A percentile compares a stretch with the other conserved stretches of the same genome.
phyloP scores from a whole-genome alignment of 2,797 vertebrate genomes.

The Hydrophis major region DNA sequence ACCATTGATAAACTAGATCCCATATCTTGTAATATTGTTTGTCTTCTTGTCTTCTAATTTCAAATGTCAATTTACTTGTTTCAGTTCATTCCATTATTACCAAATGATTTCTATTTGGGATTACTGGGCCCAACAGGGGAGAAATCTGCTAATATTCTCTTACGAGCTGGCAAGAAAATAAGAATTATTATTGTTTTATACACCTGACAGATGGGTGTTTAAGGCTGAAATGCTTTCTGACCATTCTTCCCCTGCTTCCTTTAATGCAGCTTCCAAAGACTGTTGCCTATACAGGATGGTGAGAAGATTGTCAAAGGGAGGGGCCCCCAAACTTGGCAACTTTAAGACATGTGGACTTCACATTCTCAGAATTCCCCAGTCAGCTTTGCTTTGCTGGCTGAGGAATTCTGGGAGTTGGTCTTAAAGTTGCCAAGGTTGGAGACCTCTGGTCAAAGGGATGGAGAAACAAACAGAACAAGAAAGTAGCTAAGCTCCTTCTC shows the following conservation, averaged over 20 bases:
- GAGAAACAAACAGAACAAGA: background rate
- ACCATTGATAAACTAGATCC: too few species aligned
- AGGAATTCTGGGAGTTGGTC: too few species aligned
- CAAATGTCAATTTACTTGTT: too few species aligned
- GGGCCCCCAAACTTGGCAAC: too few species aligned
- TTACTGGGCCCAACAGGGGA: background rate
- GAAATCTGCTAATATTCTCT: background rate
- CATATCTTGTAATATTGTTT: too few species aligned
- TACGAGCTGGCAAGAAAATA: background rate
- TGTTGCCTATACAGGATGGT: background rate
- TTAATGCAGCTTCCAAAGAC: background rate
- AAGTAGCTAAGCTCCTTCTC: background rate
- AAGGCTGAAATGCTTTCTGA: background rate
- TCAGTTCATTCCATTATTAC: too few species aligned
- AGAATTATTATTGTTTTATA: background rate
- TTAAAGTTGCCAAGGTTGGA: too few species aligned
- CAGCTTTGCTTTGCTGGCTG: too few species aligned
- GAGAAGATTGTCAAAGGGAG: background rate
- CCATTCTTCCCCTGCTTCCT: background rate
- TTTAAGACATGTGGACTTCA: too few species aligned
- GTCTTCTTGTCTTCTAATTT: too few species aligned
- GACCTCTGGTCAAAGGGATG: background rate
- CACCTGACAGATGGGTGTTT: background rate
- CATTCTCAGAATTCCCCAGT: too few species aligned
- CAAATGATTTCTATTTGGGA: background rate